These are phyloP conservation scores for Strix occidentalis DNA, from an alignment of 2,797 vertebrate species.

Conservation along the genomic window DNA sequence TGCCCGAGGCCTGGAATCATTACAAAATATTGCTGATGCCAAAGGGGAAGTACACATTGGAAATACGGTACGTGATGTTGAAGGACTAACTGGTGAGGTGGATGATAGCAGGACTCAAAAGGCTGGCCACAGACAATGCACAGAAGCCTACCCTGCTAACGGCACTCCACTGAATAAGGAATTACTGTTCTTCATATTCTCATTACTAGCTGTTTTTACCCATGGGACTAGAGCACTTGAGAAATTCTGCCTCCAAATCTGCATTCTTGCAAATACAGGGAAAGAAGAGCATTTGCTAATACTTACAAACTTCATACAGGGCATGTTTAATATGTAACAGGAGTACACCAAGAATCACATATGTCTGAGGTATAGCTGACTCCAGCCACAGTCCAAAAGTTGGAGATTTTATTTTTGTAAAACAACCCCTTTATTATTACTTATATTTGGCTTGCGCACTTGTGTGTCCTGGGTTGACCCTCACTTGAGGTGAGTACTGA, in stretches of 20 bases:
- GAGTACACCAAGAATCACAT: not conserved
- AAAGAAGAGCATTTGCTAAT: not conserved
- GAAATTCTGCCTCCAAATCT: slow-evolving; percentile 3
- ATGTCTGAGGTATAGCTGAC: not conserved
- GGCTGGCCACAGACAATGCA: not conserved
- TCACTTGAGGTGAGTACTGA: not conserved
- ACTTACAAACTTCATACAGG: not conserved
- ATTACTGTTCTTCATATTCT: not conserved
- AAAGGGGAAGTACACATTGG: not conserved
- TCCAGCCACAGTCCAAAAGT: not conserved
- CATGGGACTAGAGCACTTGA: not conserved
- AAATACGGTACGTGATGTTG: not conserved
- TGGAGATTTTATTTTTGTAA: not conserved
- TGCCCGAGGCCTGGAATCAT: slow-evolving; percentile 1
- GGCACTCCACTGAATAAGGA: not conserved
- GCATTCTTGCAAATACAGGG: not conserved
- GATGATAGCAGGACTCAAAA: not conserved
- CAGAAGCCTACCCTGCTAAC: not conserved
- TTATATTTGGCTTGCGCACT: not conserved
- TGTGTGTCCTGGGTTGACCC: not conserved
- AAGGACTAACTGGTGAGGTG: not conserved
- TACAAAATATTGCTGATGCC: not conserved
- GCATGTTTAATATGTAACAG: not conserved
- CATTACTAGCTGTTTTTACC: not conserved
- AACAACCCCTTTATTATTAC: not conserved